Conservation (phyloP, 2,113 vertebrate genomes). For the Pelecanoides urinatrix region DNA sequence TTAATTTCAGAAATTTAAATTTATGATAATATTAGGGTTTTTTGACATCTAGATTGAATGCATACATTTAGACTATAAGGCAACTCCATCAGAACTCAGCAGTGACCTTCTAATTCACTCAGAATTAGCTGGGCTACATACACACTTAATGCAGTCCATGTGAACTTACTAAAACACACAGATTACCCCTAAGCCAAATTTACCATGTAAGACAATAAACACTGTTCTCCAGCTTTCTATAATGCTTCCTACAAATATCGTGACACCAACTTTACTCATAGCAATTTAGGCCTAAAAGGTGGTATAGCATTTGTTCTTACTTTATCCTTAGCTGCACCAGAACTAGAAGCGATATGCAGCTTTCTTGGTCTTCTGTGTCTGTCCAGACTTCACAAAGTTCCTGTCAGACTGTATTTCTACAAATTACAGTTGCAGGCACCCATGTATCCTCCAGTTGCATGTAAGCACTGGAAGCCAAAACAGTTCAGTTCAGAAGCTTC, state of each 20-base stretch:
- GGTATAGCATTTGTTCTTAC: background rate
- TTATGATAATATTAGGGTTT: background rate
- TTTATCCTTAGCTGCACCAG: background rate
- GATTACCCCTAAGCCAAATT: background rate
- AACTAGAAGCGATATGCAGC: background rate
- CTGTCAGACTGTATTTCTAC: background rate
- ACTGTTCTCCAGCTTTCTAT: background rate
- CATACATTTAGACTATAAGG: background rate
- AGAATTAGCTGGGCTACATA: background rate
- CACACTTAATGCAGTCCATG: background rate
- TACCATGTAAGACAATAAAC: background rate
- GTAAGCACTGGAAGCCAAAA: background rate
- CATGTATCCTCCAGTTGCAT: accelerated
- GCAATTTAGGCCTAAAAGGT: background rate
- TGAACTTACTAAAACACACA: background rate
- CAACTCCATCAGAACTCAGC: background rate
- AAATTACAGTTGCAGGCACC: background rate
- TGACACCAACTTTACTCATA: background rate
- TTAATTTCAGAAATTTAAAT: background rate
- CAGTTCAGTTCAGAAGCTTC: background rate
- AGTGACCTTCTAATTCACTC: background rate
- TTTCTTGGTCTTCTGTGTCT: background rate
- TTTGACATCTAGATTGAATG: background rate
- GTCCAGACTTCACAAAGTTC: background rate
- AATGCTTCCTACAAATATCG: background rate